These are phyloP conservation scores for Bombus cullumanus DNA, from an alignment of 1,140 invertebrate species.

Conservation along the genomic window DNA sequence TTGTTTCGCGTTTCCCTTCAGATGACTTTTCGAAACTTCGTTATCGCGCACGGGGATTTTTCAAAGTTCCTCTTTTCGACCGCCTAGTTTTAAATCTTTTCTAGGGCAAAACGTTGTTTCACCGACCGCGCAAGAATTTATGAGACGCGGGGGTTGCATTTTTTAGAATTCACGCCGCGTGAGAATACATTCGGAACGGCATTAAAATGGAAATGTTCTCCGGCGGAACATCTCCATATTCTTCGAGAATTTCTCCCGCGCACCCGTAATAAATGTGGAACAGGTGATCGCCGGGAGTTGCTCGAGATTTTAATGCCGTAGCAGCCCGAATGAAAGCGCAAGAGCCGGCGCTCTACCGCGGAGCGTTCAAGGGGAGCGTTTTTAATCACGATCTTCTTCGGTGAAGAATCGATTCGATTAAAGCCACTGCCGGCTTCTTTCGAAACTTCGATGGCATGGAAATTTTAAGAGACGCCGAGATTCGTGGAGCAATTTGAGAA, in stretches of 20 bases:
- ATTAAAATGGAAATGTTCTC: constrained; percentile 47
- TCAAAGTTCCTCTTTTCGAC: background rate
- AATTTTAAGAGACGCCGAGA: background rate
- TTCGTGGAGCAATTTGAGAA: background rate
- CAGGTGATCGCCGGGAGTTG: constrained; percentile 36
- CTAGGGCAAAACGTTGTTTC: background rate
- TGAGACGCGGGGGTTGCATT: background rate
- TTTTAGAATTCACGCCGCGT: constrained; percentile 13
- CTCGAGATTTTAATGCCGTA: constrained; percentile 23
- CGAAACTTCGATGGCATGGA: background rate
- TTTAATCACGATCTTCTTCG: background rate
- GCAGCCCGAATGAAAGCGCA: background rate
- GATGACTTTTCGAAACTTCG: background rate
- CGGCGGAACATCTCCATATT: constrained; percentile 41
- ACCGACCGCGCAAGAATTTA: constrained; percentile 9
- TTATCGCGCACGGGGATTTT: background rate
- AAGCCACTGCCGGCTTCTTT: background rate
- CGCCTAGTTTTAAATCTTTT: background rate
- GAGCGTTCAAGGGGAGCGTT: background rate
- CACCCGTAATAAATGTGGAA: constrained; percentile 33
- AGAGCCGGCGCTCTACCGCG: background rate
- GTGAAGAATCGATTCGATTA: background rate
- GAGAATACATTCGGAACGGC: constrained; percentile 28
- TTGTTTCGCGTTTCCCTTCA: background rate
- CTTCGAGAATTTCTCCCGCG: background rate